These are phyloP conservation scores for Lepas anatifera DNA, from an alignment of 2,888 invertebrate genomes.

Conservation along the genomic window DNA sequence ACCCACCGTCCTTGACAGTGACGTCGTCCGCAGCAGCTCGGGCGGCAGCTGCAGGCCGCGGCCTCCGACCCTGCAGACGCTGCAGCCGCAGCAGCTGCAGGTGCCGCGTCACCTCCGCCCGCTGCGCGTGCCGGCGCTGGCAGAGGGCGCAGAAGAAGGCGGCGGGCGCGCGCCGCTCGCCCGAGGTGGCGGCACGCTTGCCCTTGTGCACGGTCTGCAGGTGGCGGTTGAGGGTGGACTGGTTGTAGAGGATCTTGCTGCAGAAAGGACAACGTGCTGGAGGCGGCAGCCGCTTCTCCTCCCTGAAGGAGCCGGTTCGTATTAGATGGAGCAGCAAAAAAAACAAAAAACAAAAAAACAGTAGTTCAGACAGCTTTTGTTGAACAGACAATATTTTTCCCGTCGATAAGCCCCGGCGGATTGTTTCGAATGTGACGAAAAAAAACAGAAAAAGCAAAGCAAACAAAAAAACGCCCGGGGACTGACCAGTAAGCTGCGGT, in stretches of 20 bases:
- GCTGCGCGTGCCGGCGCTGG: neutral
- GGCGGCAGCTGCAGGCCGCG: too few species aligned
- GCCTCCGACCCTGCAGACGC: too few species aligned
- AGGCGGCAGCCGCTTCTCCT: neutral
- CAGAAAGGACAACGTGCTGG: neutral
- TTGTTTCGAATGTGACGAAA: too few species aligned
- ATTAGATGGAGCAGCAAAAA: too few species aligned
- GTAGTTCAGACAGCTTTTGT: too few species aligned
- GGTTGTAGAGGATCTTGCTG: slow-evolving; percentile 3
- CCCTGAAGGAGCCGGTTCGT: neutral
- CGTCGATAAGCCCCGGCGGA: too few species aligned
- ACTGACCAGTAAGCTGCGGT: too few species aligned
- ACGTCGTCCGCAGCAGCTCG: too few species aligned
- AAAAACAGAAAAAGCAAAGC: neutral
- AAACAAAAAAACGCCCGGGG: too few species aligned
- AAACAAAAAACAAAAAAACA: too few species aligned
- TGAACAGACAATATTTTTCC: too few species aligned
- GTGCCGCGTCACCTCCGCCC: neutral
- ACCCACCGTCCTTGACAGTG: too few species aligned
- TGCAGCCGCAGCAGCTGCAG: neutral
- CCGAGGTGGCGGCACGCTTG: neutral
- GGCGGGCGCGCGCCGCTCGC: neutral
- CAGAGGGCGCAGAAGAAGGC: neutral
- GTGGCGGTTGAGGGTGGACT: slow-evolving; percentile 1
- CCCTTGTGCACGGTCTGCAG: neutral